These are phyloP conservation scores for Stenotaenia linearis DNA, from an alignment of 2,888 invertebrate genomes.

Conservation along the genomic window DNA sequence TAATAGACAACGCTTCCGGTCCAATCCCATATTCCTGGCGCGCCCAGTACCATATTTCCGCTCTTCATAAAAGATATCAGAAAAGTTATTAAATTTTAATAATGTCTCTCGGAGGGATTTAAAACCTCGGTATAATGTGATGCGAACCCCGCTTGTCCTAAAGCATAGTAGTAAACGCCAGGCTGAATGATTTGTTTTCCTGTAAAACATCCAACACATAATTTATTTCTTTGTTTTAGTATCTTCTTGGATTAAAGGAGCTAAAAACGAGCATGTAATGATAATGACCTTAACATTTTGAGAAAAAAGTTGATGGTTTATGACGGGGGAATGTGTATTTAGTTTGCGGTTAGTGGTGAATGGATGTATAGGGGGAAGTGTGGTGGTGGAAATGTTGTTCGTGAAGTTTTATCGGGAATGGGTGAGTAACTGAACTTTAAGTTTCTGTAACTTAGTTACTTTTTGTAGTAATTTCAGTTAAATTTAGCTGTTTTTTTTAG, in stretches of 20 bases:
- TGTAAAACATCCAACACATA: conserved; percentile 1
- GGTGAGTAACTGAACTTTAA: no score
- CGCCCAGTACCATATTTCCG: neutral
- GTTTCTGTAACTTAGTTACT: no score
- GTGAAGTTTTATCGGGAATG: no score
- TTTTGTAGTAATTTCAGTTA: no score
- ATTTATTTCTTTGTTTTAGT: neutral
- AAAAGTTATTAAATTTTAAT: neutral
- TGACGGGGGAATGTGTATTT: neutral
- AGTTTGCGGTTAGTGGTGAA: neutral
- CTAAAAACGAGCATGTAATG: neutral
- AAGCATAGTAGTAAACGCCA: conserved; percentile 13
- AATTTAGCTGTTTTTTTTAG: no score
- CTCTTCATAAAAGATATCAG: neutral
- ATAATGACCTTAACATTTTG: neutral
- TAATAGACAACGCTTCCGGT: conserved; percentile 21
- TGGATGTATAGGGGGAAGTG: neutral
- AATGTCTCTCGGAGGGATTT: neutral
- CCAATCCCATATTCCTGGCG: conserved; percentile 4
- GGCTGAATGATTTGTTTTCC: conserved; percentile 24
- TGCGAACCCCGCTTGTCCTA: neutral
- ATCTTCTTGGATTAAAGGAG: neutral
- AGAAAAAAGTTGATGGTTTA: neutral
- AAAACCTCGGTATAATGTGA: neutral
- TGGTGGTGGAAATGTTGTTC: neutral